Evolutionary conservation across 1,140 invertebrate species (phyloP).

Genomic region (Drosophila carrolli): DNA sequence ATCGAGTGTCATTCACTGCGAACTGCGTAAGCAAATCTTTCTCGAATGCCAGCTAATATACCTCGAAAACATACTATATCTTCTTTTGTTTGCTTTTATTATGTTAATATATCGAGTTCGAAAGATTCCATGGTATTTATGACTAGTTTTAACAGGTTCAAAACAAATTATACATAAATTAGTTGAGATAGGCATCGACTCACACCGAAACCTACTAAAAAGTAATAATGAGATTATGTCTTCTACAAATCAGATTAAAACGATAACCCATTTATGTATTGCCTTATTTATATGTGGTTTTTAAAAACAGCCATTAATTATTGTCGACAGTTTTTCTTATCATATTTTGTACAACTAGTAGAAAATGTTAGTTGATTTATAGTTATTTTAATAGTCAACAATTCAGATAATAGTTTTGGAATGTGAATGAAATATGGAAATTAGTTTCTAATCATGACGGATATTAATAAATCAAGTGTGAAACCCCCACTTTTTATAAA

Average conservation of each 20-base stretch:
- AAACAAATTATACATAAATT: constrained; percentile 29
- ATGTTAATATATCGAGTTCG: constrained; percentile 21
- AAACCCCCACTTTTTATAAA: background rate
- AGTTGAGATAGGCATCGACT: constrained; percentile 23
- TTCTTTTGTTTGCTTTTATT: constrained; percentile 19
- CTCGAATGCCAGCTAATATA: constrained; percentile 13
- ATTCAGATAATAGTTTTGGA: background rate
- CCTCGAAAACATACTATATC: constrained; percentile 14
- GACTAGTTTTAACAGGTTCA: constrained; percentile 12
- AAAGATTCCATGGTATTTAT: constrained; percentile 17
- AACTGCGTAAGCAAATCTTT: constrained; percentile 36
- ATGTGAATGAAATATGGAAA: background rate
- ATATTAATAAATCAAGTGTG: constrained; percentile 7
- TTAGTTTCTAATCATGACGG: background rate
- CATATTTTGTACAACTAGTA: background rate
- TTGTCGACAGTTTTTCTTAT: background rate
- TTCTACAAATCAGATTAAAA: constrained; percentile 18
- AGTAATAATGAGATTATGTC: constrained; percentile 26
- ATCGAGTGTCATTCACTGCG: constrained; percentile 23
- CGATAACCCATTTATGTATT: background rate
- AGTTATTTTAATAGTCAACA: background rate
- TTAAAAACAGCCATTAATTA: background rate
- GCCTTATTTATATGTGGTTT: background rate
- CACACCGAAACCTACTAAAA: background rate
- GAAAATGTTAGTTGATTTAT: constrained; percentile 6